A percentile compares a stretch with the other conserved stretches of the same genome.
Evolutionary conservation across 2,113 vertebrate genomes (phyloP).

Genomic region (Synodontis membranacea): DNA sequence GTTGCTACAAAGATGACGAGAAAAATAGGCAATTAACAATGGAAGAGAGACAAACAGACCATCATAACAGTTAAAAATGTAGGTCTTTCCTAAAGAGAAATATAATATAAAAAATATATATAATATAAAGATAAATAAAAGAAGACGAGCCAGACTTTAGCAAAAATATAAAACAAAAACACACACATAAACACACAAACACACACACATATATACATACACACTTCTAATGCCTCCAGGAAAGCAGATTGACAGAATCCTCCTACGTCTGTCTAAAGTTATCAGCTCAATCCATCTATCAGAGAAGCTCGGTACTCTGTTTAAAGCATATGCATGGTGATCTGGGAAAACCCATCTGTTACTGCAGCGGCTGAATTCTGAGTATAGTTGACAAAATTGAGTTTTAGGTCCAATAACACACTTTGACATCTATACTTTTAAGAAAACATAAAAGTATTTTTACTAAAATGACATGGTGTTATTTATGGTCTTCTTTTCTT

Average conservation of each 20-base stretch:
- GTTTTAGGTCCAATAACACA: not conserved
- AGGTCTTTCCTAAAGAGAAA: too few relatives aligned
- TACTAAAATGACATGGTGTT: not conserved
- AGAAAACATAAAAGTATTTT: not conserved
- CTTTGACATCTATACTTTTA: not conserved
- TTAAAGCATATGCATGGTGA: not conserved
- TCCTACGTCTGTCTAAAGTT: constrained; percentile 29
- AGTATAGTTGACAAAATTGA: not conserved
- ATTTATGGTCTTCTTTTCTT: not conserved
- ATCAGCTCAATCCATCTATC: constrained; percentile 30
- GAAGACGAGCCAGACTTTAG: not conserved
- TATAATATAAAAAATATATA: too few relatives aligned
- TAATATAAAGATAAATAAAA: not conserved
- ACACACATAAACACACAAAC: not conserved
- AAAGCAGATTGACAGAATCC: constrained; percentile 28
- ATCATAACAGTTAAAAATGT: too few relatives aligned
- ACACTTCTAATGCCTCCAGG: constrained; percentile 16
- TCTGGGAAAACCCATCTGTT: constrained; percentile 15
- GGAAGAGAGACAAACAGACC: too few relatives aligned
- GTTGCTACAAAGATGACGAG: too few relatives aligned
- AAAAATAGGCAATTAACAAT: too few relatives aligned
- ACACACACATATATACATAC: not conserved
- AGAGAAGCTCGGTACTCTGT: not conserved
- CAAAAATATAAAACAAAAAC: not conserved
- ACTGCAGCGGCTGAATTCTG: not conserved